These are phyloP conservation scores for Aphelenchoides bicaudatus DNA, from an alignment of 2,888 invertebrate genomes.

Conservation along the genomic window DNA sequence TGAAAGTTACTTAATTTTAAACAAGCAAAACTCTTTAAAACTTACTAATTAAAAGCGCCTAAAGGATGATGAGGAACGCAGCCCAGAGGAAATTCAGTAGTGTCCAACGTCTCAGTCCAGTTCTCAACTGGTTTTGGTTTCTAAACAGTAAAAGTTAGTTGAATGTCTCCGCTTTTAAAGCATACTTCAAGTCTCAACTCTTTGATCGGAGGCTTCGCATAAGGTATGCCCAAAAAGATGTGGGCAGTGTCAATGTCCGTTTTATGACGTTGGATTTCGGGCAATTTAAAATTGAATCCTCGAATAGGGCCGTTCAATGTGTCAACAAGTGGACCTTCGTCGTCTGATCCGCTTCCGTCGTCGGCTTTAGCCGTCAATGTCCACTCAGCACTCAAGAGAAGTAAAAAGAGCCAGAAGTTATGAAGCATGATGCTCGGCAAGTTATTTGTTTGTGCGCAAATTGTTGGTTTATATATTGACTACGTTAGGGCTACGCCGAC, in stretches of 20 bases:
- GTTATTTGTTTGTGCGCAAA: no score
- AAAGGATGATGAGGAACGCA: slow-evolving; percentile 40
- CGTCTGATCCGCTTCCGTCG: neutral
- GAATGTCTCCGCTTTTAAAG: no score
- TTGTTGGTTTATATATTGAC: no score
- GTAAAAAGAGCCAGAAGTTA: no score
- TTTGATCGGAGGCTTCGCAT: slow-evolving; percentile 43
- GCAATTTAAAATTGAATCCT: slow-evolving; percentile 34
- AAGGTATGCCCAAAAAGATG: slow-evolving; percentile 41
- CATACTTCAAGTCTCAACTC: slow-evolving; percentile 43
- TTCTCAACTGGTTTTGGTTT: slow-evolving; percentile 38
- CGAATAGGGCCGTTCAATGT: slow-evolving; percentile 39
- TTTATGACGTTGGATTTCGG: neutral
- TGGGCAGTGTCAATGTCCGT: slow-evolving; percentile 20
- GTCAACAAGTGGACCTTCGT: slow-evolving; percentile 27
- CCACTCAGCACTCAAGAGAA: no score
- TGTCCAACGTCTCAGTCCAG: slow-evolving; percentile 45
- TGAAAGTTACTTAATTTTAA: no score
- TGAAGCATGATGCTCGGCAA: no score
- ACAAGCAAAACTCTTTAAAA: slow-evolving; percentile 16
- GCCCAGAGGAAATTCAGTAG: slow-evolving; percentile 38
- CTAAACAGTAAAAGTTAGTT: slow-evolving; percentile 35
- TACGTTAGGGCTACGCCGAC: no score
- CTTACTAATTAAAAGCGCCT: slow-evolving; percentile 15
- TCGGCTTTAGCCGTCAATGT: no score